phyloP scores from a whole-genome alignment of 2,113 vertebrate genomes.

The Gadus chalcogrammus region DNA sequence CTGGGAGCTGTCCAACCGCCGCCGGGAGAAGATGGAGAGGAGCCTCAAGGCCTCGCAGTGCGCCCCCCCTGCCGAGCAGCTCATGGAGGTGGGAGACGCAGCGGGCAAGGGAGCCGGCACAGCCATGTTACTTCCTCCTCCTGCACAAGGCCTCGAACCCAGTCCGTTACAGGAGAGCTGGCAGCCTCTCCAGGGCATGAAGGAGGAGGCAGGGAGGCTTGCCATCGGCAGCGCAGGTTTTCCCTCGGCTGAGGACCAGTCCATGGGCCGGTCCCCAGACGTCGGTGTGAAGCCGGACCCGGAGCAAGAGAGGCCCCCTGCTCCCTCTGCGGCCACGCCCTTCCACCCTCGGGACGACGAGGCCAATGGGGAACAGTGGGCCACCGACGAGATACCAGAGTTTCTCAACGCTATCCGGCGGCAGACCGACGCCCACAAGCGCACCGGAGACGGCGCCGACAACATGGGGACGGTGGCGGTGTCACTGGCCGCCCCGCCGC shows the following conservation, averaged over 20 bases:
- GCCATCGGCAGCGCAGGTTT: too few relatives aligned
- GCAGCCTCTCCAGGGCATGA: slow-evolving; percentile 36
- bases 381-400: slow-evolving; percentile 87
- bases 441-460: slow-evolving; percentile 23
- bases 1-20: slow-evolving; percentile 82
- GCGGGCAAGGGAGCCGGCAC: neutral
- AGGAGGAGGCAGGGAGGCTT: slow-evolving; percentile 29
- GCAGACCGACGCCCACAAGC: slow-evolving; percentile 59
- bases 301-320: neutral
- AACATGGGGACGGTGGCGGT: slow-evolving; percentile 66
- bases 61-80: neutral
- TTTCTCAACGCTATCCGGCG: slow-evolving; percentile 81
- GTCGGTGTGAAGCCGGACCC: neutral
- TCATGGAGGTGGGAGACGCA: slow-evolving; percentile 7
- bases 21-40: slow-evolving; percentile 81
- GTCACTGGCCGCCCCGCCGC: slow-evolving; percentile 66
- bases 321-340: neutral
- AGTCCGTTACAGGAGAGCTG: slow-evolving; percentile 8
- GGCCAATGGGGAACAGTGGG: slow-evolving; percentile 77
- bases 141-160: slow-evolving; percentile 26
- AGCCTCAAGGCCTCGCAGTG: slow-evolving; percentile 65
- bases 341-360: slow-evolving; percentile 31
- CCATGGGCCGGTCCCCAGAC: neutral
- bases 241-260: neutral
- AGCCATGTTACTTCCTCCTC: neutral